A percentile compares a stretch with the other conserved stretches of the same genome.
Conservation (phyloP, 2,888 invertebrate genomes). For the Lymantria dispar region DNA sequence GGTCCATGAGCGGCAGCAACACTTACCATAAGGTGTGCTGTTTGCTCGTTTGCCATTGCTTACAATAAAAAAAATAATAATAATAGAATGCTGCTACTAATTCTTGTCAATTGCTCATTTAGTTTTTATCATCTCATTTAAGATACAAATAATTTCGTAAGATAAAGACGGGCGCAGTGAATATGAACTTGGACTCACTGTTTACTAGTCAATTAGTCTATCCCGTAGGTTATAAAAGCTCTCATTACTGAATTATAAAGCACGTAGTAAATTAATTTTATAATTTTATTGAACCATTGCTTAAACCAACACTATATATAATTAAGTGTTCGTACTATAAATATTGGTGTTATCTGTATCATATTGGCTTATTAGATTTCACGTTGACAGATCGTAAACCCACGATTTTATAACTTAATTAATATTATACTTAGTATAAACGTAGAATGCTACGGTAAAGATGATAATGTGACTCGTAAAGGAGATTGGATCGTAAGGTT, state of each 20-base stretch:
- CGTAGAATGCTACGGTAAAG: slow-evolving; percentile 15
- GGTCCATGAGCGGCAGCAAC: no score
- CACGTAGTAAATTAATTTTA: slow-evolving; percentile 19
- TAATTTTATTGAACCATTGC: slow-evolving; percentile 22
- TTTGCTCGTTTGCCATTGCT: no score
- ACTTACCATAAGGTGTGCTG: no score
- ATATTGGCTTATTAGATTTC: slow-evolving; percentile 27
- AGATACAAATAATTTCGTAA: no score
- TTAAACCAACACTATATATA: slow-evolving; percentile 10
- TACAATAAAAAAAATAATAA: no score
- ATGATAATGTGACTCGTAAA: slow-evolving; percentile 21
- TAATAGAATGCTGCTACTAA: no score
- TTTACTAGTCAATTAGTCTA: no score
- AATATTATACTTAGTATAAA: slow-evolving; percentile 28
- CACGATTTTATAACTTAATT: slow-evolving; percentile 30
- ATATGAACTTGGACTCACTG: slow-evolving; percentile 2
- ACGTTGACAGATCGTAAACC: slow-evolving; percentile 27
- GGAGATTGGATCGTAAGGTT: slow-evolving; percentile 12
- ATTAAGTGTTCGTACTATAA: slow-evolving; percentile 14
- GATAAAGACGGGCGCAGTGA: no score
- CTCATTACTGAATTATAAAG: no score
- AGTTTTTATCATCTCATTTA: no score
- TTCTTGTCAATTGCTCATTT: no score
- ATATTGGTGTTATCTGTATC: slow-evolving; percentile 24
- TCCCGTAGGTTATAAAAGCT: no score